Conservation (phyloP, 1,140 invertebrate genomes). For the Sitobion miscanthi region DNA sequence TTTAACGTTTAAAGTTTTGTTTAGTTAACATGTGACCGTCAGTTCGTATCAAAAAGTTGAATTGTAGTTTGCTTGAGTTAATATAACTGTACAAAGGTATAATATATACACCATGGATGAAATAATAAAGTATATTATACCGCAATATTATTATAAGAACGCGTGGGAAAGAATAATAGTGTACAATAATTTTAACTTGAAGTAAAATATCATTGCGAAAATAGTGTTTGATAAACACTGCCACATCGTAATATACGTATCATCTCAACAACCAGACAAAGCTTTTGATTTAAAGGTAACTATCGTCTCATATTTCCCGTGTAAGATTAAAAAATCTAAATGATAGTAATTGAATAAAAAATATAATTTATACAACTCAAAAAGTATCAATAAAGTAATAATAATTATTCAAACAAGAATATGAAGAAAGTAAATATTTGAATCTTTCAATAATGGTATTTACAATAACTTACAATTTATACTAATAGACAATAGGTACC, state of each 20-base stretch:
- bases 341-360: neutral
- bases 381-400: neutral
- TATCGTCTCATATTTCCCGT: neutral
- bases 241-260: neutral
- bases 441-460: neutral
- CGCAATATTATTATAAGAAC: neutral
- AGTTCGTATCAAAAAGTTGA: conserved; percentile 17
- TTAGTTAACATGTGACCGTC: conserved; percentile 22
- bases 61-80: neutral
- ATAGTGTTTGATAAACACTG: neutral
- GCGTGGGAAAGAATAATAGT: neutral
- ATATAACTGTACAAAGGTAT: neutral
- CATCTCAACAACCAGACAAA: neutral
- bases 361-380: neutral
- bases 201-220: neutral
- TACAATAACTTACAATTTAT: neutral
- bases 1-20: conserved; percentile 29
- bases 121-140: neutral
- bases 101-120: neutral
- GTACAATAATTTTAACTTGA: neutral
- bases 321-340: neutral
- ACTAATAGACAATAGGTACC: neutral
- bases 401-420: neutral
- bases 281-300: neutral
- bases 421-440: neutral